Base-by-base conservation (phyloP, 2,113 vertebrate genomes). In the Tachycineta bicolor region DNA sequence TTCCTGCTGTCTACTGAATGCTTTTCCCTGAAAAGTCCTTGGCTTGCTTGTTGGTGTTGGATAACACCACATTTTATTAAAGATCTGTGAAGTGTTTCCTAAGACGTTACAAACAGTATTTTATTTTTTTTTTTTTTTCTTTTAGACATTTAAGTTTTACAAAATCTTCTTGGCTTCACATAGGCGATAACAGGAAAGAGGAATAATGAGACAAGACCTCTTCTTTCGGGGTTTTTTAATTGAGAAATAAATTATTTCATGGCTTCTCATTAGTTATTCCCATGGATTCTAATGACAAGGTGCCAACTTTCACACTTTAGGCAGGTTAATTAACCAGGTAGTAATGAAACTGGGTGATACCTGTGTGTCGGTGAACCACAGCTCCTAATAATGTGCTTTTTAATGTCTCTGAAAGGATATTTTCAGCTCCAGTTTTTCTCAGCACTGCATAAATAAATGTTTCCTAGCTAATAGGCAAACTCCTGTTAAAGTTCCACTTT, bases 291-390 rank as follows among this genome's bases (percentile, higher is more conserved):
- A 96, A 95, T 98, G 97, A 98, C 97, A 98, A 98, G 97, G 98
- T 97, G 98, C 94, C 97, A 98, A 97, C 97, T 97, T 98, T 98
- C 98, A 98, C 98, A 98, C 98, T 96, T 98, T 97, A 98, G 97
- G 97, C 97, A 98, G 97, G 97, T 98, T 98, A 98, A 98, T 98
- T 98, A 98, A 98, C 97, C 98, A 98, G 98, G 98, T 98, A 98
- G 96, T 96, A 98, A 97, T 97, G 97, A 97, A 98, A 97, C 97
- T 95, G 98, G 98, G 97, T 98, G 98, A 97, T 98, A 98, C 98
- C 98, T 98, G 97, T 60, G 44, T 97, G 98, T 96, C 98, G 97
- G 96, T 96, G 94, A 95, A 96, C 88, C 25, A 95, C 95, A 94
- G 96, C 87, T 98, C 89, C 63, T 98, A 97, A 96, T 97, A 98